These are phyloP conservation scores for Melanotus villosus DNA, from an alignment of 2,888 invertebrate species.

Conservation along the genomic window DNA sequence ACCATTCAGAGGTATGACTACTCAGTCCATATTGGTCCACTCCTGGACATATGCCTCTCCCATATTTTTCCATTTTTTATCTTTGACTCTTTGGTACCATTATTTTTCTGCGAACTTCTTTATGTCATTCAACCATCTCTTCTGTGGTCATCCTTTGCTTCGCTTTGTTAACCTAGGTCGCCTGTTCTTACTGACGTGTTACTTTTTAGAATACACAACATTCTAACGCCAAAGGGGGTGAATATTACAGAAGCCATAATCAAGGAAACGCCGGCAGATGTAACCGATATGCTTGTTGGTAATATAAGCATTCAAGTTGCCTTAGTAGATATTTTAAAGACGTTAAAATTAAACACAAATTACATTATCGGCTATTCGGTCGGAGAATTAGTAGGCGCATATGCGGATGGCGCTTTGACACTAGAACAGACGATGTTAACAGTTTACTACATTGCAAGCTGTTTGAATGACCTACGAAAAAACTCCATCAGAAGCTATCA, in stretches of 20 bases:
- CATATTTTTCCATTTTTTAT: too few relatives aligned
- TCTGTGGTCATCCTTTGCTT: too few relatives aligned
- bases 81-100: too few relatives aligned
- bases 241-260: conserved; percentile 22
- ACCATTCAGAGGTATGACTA: conserved; percentile 73
- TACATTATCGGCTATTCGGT: conserved; percentile 79
- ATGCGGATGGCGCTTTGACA: conserved; percentile 90
- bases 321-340: conserved; percentile 68
- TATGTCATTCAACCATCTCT: too few relatives aligned
- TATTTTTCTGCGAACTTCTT: too few relatives aligned
- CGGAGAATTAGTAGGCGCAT: conserved; percentile 92
- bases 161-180: too few relatives aligned
- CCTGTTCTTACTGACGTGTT: too few relatives aligned
- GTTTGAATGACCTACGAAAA: background rate
- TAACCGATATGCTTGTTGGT: background rate
- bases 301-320: conserved; percentile 73
- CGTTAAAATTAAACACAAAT: conserved; percentile 64
- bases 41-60: too few relatives aligned
- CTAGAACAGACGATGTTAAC: conserved; percentile 77
- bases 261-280: background rate
- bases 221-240: conserved; percentile 23
- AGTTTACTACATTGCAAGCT: conserved; percentile 1
- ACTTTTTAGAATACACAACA: conserved; percentile 30
- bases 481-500: too few relatives aligned
- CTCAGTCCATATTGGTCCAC: background rate